Conservation (phyloP, 2,797 vertebrate genomes). For the Malurus splendens region DNA sequence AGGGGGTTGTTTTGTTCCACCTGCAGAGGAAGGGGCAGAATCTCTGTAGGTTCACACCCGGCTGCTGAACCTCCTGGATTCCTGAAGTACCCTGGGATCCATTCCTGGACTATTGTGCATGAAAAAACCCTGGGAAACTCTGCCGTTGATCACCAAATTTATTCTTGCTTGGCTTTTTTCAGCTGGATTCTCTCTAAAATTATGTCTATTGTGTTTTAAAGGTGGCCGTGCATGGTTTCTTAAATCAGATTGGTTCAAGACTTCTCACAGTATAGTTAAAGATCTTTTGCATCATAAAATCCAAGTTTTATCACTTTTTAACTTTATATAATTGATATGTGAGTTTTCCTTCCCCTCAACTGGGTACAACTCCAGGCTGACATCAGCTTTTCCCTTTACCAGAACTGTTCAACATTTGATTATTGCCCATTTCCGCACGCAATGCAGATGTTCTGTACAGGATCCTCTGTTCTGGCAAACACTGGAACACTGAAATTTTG, state of each 20-base stretch:
- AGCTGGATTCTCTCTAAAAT: neutral
- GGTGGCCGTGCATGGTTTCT: fast-evolving
- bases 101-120: neutral
- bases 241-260: neutral
- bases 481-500: neutral
- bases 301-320: neutral
- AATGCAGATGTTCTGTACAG: neutral
- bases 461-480: neutral
- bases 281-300: neutral
- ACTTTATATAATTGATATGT: neutral
- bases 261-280: neutral
- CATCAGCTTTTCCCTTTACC: neutral
- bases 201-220: fast-evolving
- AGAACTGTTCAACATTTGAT: neutral
- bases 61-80: neutral
- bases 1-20: neutral
- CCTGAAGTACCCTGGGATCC: neutral
- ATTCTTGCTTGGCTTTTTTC: neutral
- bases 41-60: neutral
- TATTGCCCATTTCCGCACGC: neutral
- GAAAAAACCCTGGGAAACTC: neutral
- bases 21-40: neutral
- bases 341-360: neutral
- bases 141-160: neutral
- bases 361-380: neutral